Percentiles rank a stretch among this genome's conserved stretches.
Evolutionary conservation across 2,797 vertebrate species (phyloP).

Genomic region (Poecilia gillii): DNA sequence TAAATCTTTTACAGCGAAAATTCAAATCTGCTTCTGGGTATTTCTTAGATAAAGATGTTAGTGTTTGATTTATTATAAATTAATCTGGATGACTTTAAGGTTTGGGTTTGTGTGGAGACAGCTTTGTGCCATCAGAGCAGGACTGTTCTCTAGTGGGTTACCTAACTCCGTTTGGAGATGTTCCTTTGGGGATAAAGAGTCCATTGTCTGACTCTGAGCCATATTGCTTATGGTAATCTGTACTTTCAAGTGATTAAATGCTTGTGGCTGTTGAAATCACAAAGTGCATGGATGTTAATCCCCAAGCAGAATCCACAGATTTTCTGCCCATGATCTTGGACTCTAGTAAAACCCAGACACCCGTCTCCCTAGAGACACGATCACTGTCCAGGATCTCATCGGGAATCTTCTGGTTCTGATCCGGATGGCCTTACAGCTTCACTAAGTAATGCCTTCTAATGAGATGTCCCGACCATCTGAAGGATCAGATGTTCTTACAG

Average conservation of each 20-base stretch:
- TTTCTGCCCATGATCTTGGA: conserved; percentile 38
- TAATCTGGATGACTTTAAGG: not conserved
- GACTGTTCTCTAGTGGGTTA: not conserved
- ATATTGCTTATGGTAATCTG: conserved; percentile 29
- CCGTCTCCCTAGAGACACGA: not conserved
- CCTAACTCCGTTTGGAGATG: conserved; percentile 7
- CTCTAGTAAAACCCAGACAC: not conserved
- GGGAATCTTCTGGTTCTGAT: not conserved
- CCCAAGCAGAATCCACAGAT: conserved; percentile 41
- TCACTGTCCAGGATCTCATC: not conserved
- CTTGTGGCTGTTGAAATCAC: conserved; percentile 8
- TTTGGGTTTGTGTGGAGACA: not conserved
- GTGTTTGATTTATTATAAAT: not conserved
- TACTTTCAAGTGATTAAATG: conserved; percentile 24
- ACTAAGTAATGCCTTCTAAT: not conserved
- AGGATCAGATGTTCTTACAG: not conserved
- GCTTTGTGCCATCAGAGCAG: not conserved
- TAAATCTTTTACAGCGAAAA: not conserved
- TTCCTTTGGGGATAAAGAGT: conserved; percentile 8
- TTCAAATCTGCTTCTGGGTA: not conserved
- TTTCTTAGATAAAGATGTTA: not conserved
- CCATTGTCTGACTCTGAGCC: conserved; percentile 27
- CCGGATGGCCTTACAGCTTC: not conserved
- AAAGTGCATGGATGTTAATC: conserved; percentile 50
- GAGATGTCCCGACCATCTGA: not conserved